Conservation (phyloP, 2,888 invertebrate genomes). For the Perizoma flavofasciatum region DNA sequence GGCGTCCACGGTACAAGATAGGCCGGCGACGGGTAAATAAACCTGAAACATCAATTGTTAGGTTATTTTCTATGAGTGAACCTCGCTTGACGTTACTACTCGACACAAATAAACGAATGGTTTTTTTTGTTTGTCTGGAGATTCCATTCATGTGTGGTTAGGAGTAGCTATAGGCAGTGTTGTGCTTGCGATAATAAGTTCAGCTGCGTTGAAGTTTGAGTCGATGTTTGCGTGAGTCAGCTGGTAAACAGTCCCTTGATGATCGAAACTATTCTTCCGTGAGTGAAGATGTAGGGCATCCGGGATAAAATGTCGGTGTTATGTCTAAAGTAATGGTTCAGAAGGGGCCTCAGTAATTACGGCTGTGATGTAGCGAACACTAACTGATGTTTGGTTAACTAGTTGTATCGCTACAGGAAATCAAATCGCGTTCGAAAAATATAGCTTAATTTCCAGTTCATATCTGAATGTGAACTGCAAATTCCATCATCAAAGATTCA, state of each 20-base stretch:
- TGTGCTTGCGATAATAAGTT: slow-evolving; percentile 28
- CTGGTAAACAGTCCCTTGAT: slow-evolving; percentile 34
- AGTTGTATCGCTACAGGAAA: too few species aligned
- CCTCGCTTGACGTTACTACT: slow-evolving; percentile 4
- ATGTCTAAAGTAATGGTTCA: not conserved
- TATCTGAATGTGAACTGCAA: too few species aligned
- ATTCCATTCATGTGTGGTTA: slow-evolving; percentile 27
- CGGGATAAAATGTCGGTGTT: slow-evolving; percentile 1
- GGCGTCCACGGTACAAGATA: slow-evolving; percentile 63
- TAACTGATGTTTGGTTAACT: too few species aligned
- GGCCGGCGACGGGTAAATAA: slow-evolving; percentile 61
- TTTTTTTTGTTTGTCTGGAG: slow-evolving; percentile 20
- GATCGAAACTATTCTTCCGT: slow-evolving; percentile 6
- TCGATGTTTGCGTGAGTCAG: slow-evolving; percentile 28
- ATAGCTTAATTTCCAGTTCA: too few species aligned
- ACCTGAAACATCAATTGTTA: slow-evolving; percentile 35
- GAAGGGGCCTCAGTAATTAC: too few species aligned
- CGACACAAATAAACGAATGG: slow-evolving; percentile 20
- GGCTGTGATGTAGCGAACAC: too few species aligned
- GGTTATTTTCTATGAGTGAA: slow-evolving; percentile 45
- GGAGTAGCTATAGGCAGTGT: slow-evolving; percentile 4
- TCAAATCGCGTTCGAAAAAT: too few species aligned
- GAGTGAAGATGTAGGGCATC: slow-evolving; percentile 16
- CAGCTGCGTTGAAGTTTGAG: slow-evolving; percentile 29
- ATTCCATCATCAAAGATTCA: too few species aligned